These are phyloP conservation scores for Cyphomyrus plagiostoma DNA, from an alignment of 2,113 vertebrate genomes.

Conservation along the genomic window DNA sequence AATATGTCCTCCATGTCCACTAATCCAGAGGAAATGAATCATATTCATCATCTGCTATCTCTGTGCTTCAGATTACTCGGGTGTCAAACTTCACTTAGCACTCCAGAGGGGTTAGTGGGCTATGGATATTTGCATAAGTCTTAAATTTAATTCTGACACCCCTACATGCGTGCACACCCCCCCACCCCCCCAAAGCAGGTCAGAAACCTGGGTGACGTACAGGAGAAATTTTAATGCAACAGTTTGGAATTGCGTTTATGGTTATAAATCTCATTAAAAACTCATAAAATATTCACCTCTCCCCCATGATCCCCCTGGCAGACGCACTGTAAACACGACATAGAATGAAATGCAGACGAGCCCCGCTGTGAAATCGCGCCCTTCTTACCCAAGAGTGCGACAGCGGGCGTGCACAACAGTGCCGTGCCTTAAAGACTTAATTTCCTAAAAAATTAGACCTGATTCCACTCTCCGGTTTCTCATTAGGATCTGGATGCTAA, in stretches of 20 bases:
- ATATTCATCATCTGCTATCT: background rate
- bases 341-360: slow-evolving; percentile 29
- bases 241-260: slow-evolving; percentile 25
- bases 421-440: slow-evolving; percentile 28
- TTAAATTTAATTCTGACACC: background rate
- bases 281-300: slow-evolving; percentile 45
- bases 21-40: slow-evolving; percentile 4
- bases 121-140: slow-evolving; percentile 10
- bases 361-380: slow-evolving; percentile 12
- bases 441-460: slow-evolving; percentile 21
- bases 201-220: background rate
- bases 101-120: background rate
- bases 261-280: slow-evolving; percentile 41
- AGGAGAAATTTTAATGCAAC: slow-evolving; percentile 28
- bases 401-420: background rate
- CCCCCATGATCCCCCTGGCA: slow-evolving; percentile 39
- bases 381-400: background rate
- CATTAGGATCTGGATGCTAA: slow-evolving; percentile 42
- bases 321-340: slow-evolving; percentile 33
- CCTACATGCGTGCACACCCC: background rate
- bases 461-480: slow-evolving; percentile 31
- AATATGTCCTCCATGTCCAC: background rate
- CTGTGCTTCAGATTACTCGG: background rate
- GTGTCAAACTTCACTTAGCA: background rate
- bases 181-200: background rate